These are phyloP conservation scores for Scophthalmus maximus DNA, from an alignment of 2,113 vertebrate species.

Conservation along the genomic window DNA sequence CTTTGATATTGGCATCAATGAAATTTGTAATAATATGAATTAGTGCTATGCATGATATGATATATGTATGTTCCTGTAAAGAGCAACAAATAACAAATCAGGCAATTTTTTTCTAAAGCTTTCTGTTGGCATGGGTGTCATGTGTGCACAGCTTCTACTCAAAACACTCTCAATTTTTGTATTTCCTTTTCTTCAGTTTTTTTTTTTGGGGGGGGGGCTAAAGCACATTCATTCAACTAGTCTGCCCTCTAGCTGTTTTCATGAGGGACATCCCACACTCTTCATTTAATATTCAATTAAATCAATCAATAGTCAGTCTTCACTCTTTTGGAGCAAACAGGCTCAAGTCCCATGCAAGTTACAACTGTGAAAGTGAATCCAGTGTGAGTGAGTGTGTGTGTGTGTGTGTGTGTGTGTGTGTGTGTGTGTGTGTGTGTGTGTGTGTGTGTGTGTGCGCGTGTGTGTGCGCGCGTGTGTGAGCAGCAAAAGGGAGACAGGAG, in stretches of 20 bases:
- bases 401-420: no score
- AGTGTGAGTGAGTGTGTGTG: no score
- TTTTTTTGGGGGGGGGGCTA: not conserved
- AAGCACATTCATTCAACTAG: slow-evolving; percentile 52
- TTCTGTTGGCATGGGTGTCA: not conserved
- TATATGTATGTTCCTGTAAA: not conserved
- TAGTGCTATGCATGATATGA: slow-evolving; percentile 2
- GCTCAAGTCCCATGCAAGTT: no score
- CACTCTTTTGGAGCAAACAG: not conserved
- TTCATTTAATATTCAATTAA: not conserved
- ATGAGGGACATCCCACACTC: not conserved
- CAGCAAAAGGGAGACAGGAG: not conserved
- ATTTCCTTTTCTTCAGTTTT: not conserved
- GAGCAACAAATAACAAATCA: not conserved
- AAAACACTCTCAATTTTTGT: no score
- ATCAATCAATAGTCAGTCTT: not conserved
- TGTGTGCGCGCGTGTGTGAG: not conserved
- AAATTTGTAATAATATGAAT: slow-evolving; percentile 13
- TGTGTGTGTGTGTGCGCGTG: not conserved
- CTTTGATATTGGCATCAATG: not conserved
- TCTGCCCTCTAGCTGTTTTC: slow-evolving; percentile 76
- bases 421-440: no score
- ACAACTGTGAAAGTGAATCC: no score
- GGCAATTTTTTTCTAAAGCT: not conserved
- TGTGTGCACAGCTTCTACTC: not conserved